Conservation (phyloP, 35 echinoderm and acorn worm genomes). For the Chiridota heheva region DNA sequence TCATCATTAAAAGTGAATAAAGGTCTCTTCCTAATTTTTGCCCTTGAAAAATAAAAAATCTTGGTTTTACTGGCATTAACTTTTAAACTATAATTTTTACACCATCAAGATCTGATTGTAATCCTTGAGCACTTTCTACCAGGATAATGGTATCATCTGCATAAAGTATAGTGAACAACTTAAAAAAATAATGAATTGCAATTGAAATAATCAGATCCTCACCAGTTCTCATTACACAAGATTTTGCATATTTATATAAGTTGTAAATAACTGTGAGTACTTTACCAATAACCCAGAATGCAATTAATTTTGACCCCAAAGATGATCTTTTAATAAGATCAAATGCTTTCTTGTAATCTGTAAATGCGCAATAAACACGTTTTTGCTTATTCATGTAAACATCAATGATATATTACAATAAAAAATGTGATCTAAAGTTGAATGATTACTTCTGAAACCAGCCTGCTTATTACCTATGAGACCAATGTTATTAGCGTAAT, state of each 20-base stretch:
- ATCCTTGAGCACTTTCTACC: conserved; percentile 27
- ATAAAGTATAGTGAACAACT: background rate
- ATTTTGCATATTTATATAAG: conserved; percentile 29
- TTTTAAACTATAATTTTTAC: conserved; percentile 31
- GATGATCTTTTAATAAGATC: conserved; percentile 25
- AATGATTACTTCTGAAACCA: too few relatives aligned
- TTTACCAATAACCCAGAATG: background rate
- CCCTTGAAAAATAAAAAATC: conserved; percentile 10
- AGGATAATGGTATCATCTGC: conserved; percentile 35
- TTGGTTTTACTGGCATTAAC: conserved; percentile 51
- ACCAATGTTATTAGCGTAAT: too few relatives aligned
- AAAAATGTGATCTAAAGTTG: too few relatives aligned
- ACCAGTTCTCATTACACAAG: conserved; percentile 10
- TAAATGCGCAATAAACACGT: too few relatives aligned
- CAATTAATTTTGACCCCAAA: background rate
- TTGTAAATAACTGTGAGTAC: conserved; percentile 21
- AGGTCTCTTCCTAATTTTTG: background rate
- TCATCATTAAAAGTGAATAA: conserved; percentile 15
- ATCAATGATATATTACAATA: too few relatives aligned
- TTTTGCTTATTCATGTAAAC: too few relatives aligned
- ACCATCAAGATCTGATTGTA: too few relatives aligned
- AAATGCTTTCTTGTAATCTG: too few relatives aligned
- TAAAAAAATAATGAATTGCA: conserved; percentile 17
- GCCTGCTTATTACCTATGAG: too few relatives aligned
- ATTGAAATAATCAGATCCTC: background rate